Evolutionary conservation across 1,140 invertebrate species (phyloP).

Genomic region (Dysdera silvatica): DNA sequence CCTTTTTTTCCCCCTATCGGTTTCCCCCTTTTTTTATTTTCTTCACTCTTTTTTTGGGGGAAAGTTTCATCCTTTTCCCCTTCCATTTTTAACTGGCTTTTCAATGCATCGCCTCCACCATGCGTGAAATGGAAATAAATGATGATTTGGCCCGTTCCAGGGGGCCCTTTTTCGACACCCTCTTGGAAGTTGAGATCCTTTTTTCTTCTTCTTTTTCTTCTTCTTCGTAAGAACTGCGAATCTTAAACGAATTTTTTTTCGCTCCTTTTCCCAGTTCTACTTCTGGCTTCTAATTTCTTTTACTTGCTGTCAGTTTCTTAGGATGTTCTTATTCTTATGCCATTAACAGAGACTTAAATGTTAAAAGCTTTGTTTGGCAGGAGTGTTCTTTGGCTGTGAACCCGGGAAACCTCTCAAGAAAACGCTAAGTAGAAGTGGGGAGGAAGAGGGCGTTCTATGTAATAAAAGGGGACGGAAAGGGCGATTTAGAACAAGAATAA

Average conservation of each 20-base stretch:
- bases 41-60: not conserved
- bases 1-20: not conserved
- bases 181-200: not conserved
- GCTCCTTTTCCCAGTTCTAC: constrained; percentile 6
- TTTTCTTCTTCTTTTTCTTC: not conserved
- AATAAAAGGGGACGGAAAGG: too few species aligned
- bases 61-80: not conserved
- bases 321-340: too few species aligned
- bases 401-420: constrained; percentile 10
- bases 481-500: too few species aligned
- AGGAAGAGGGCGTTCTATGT: too few species aligned
- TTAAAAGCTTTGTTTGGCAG: constrained; percentile 9
- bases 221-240: not conserved
- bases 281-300: too few species aligned
- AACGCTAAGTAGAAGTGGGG: too few species aligned
- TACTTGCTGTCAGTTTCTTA: too few species aligned
- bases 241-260: constrained; percentile 11
- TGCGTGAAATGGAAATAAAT: constrained; percentile 27
- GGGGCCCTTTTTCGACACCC: not conserved
- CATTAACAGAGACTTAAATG: constrained; percentile 22
- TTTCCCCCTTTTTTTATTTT: constrained; percentile 12
- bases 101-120: constrained; percentile 8
- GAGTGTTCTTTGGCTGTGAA: constrained; percentile 15
- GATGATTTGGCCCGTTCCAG: constrained; percentile 7
- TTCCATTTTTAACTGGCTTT: not conserved